Conservation (phyloP, 2,113 vertebrate species). For the Lophius piscatorius region DNA sequence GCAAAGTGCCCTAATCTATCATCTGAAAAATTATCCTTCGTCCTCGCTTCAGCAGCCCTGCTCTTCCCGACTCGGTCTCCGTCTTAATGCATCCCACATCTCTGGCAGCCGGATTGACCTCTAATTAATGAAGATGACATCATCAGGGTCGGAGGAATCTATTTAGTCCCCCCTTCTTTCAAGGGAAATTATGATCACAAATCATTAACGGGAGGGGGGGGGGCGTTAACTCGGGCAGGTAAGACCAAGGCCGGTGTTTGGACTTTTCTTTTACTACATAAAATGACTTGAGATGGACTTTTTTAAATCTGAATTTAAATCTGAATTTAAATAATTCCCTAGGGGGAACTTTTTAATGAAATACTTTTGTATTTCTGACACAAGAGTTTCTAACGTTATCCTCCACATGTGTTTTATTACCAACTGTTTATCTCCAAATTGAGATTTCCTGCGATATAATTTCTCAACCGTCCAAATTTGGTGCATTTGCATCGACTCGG, state of each 20-base stretch:
- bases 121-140: slow-evolving; percentile 76
- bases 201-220: slow-evolving; percentile 77
- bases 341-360: too few relatives aligned
- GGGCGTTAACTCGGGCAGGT: slow-evolving; percentile 73
- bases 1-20: slow-evolving; percentile 41
- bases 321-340: too few relatives aligned
- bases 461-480: too few relatives aligned
- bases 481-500: too few relatives aligned
- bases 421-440: too few relatives aligned
- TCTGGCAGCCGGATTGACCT: slow-evolving; percentile 74
- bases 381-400: too few relatives aligned
- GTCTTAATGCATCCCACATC: slow-evolving; percentile 66
- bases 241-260: slow-evolving; percentile 55
- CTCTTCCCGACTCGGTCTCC: slow-evolving; percentile 54
- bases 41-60: slow-evolving; percentile 22
- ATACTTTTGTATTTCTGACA: too few relatives aligned
- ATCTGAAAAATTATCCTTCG: slow-evolving; percentile 52
- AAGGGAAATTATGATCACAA: slow-evolving; percentile 76
- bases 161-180: slow-evolving; percentile 59
- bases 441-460: too few relatives aligned
- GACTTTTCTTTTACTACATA: slow-evolving; percentile 53
- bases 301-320: slow-evolving; percentile 30
- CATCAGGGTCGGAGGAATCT: slow-evolving; percentile 76
- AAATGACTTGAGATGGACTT: slow-evolving; percentile 49
- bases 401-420: too few relatives aligned